phyloP scores from a whole-genome alignment of 2,888 invertebrate genomes.

The Apantesis nais region DNA sequence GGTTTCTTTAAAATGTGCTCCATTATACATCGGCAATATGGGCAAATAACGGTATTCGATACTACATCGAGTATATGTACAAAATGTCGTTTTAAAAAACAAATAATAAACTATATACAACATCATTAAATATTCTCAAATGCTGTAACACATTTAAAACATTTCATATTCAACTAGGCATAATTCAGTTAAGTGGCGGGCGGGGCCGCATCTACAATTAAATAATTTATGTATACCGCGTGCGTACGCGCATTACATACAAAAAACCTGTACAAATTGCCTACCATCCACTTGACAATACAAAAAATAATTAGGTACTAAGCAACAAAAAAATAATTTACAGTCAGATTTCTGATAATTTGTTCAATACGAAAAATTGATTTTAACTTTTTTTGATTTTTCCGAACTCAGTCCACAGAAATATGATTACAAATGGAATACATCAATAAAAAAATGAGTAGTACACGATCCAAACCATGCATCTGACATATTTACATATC shows the following conservation, averaged over 20 bases:
- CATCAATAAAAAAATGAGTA: conserved; percentile 53
- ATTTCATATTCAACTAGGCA: conserved; percentile 84
- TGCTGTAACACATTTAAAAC: conserved; percentile 86
- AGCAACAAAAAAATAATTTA: conserved; percentile 73
- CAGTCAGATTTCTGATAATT: conserved; percentile 58
- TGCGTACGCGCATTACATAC: conserved; percentile 49
- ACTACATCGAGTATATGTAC: conserved; percentile 75
- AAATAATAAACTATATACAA: conserved; percentile 85
- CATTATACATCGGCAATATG: conserved; percentile 72
- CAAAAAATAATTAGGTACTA: conserved; percentile 66
- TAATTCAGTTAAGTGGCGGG: conserved; percentile 74
- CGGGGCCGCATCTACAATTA: conserved; percentile 61
- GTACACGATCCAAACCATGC: conserved; percentile 58
- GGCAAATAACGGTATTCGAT: conserved; percentile 72
- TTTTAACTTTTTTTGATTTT: conserved; percentile 45
- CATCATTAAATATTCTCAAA: conserved; percentile 85
- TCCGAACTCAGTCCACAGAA: conserved; percentile 55
- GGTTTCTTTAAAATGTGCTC: conserved; percentile 81
- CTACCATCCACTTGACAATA: conserved; percentile 59
- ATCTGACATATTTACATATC: conserved; percentile 66
- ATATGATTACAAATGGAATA: conserved; percentile 55
- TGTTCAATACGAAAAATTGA: conserved; percentile 58
- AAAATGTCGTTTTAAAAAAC: conserved; percentile 80
- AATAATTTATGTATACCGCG: conserved; percentile 64
- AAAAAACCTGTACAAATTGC: conserved; percentile 68